Evolutionary conservation across 2,113 vertebrate genomes (phyloP).

Genomic region (Shinisaurus crocodilurus): DNA sequence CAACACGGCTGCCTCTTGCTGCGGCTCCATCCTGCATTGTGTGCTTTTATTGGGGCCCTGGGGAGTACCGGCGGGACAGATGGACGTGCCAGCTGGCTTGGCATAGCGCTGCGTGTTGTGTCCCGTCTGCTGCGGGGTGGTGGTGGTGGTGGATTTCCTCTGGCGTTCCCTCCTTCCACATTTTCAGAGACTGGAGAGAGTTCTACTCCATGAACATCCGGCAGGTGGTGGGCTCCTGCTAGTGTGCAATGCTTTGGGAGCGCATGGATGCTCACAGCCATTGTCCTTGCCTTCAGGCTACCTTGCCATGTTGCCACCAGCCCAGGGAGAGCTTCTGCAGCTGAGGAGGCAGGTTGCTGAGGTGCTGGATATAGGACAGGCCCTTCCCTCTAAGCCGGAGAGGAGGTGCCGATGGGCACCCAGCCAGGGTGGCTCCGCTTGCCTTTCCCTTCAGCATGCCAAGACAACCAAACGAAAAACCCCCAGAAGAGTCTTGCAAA

Average conservation of each 20-base stretch:
- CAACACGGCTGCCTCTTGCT: too few relatives aligned
- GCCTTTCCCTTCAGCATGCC: slow-evolving; percentile 41
- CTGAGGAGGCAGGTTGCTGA: neutral
- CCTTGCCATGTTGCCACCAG: neutral
- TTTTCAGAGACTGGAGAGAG: neutral
- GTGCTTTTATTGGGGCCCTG: neutral
- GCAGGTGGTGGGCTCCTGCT: neutral
- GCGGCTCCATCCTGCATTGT: neutral
- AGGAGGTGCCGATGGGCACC: neutral
- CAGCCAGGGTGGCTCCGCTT: neutral
- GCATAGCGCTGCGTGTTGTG: neutral
- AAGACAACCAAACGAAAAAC: slow-evolving; percentile 57
- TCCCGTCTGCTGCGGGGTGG: neutral
- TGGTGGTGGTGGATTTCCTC: neutral
- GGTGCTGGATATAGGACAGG: neutral
- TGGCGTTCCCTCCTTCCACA: neutral
- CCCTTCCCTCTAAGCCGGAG: accelerated
- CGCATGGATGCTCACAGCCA: too few relatives aligned
- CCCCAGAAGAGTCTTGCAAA: slow-evolving; percentile 43
- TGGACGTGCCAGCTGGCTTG: neutral
- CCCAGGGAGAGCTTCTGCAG: neutral
- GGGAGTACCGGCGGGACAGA: neutral
- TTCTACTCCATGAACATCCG: neutral
- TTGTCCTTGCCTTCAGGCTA: neutral
- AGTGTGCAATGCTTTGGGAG: neutral